Percentiles rank a stretch among this genome's conserved stretches.
These are phyloP conservation scores for Gasteruption jaculator DNA, from an alignment of 2,888 invertebrate genomes.

Conservation along the genomic window DNA sequence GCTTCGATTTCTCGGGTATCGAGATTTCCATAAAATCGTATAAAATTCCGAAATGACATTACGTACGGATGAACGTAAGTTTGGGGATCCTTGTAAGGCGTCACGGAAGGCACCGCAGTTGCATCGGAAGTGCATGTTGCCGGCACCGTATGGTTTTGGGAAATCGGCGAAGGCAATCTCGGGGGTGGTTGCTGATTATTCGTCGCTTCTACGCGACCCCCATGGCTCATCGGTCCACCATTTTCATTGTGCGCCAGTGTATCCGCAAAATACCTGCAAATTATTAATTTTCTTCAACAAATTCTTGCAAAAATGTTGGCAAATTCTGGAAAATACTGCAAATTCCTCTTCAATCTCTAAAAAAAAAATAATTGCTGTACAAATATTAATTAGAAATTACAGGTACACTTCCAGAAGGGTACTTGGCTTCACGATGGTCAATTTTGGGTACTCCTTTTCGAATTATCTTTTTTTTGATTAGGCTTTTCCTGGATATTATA, in stretches of 20 bases:
- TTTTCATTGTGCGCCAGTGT: constrained; percentile 54
- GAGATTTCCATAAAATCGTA: constrained; percentile 1
- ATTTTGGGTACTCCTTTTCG: no score
- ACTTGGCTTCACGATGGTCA: no score
- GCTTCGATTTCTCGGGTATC: not conserved
- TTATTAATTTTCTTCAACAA: no score
- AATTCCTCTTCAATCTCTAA: no score
- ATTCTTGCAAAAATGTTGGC: no score
- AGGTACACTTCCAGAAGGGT: no score
- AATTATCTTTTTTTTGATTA: no score
- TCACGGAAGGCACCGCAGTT: constrained; percentile 37
- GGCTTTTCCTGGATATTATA: no score
- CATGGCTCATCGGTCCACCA: constrained; percentile 35
- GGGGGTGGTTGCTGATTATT: constrained; percentile 35
- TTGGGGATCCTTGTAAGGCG: constrained; percentile 44
- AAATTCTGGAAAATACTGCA: no score
- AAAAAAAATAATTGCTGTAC: no score
- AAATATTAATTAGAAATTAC: no score
- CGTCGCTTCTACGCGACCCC: constrained; percentile 35
- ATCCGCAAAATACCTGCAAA: constrained; percentile 54
- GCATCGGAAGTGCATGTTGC: constrained; percentile 38
- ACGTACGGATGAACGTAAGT: constrained; percentile 49
- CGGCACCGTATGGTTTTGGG: constrained; percentile 39
- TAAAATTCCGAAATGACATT: not conserved
- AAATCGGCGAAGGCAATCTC: constrained; percentile 36